phyloP scores from a whole-genome alignment of 2,888 invertebrate species.

The Diarsia rubi region DNA sequence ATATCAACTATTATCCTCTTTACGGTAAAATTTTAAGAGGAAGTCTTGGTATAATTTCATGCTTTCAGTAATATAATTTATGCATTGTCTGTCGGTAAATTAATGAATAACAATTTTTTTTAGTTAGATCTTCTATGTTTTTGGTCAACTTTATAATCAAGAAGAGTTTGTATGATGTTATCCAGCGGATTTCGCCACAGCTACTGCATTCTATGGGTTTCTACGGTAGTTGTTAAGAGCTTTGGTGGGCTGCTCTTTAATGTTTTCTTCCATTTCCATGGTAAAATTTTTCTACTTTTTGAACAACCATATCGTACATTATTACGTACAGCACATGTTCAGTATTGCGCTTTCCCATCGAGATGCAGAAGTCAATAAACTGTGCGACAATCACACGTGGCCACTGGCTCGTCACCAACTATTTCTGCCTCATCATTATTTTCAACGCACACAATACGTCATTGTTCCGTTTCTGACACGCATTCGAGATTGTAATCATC shows the following conservation, averaged over 20 bases:
- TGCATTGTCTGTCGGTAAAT: not conserved
- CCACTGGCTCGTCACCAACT: slow-evolving; percentile 39
- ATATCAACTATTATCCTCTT: not conserved
- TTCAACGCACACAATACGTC: slow-evolving; percentile 37
- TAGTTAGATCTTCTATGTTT: not conserved
- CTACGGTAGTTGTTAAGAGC: not conserved
- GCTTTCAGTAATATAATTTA: not conserved
- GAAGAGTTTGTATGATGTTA: not conserved
- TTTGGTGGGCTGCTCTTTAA: not conserved
- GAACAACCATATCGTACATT: not conserved
- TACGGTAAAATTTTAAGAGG: not conserved
- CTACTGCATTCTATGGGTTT: not conserved
- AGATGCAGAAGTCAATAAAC: slow-evolving; percentile 50
- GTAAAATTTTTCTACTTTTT: not conserved
- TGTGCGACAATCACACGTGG: slow-evolving; percentile 30
- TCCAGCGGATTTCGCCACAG: not conserved
- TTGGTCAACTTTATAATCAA: not conserved
- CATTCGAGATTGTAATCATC: slow-evolving; percentile 25
- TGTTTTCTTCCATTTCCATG: not conserved
- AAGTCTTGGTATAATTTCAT: not conserved
- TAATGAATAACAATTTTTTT: not conserved
- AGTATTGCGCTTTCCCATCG: slow-evolving; percentile 3
- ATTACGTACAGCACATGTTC: not conserved
- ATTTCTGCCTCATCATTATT: slow-evolving; percentile 45
- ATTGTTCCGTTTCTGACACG: slow-evolving; percentile 33